A percentile compares a stretch with the other conserved stretches of the same genome.
Conservation (phyloP, 2,113 vertebrate genomes). For the Vulpes vulpes region DNA sequence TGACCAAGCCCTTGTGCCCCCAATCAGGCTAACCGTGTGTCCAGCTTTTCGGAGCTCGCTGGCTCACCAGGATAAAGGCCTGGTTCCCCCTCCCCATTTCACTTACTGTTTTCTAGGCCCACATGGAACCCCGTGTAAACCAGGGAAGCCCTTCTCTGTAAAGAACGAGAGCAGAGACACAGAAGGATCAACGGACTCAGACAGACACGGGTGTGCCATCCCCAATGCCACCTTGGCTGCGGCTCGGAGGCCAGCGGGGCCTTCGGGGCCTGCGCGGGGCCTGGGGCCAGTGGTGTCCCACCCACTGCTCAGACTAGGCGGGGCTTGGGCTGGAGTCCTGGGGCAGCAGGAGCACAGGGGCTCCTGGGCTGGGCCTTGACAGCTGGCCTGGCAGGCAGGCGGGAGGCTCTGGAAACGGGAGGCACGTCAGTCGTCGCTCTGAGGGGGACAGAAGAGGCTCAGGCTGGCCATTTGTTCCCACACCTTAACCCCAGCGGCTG, state of each 20-base stretch:
- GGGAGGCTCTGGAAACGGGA: not conserved
- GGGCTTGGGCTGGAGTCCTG: not conserved
- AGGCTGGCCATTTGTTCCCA: fast-evolving
- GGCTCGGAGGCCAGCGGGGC: not conserved
- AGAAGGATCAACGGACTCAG: not conserved
- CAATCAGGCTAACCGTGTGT: fast-evolving
- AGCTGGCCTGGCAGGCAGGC: too few relatives aligned
- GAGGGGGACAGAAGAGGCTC: not conserved
- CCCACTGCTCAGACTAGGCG: fast-evolving
- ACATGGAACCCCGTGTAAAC: not conserved
- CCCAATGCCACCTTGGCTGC: not conserved
- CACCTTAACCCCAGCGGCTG: fast-evolving
- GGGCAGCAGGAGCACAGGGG: not conserved
- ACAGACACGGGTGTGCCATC: fast-evolving
- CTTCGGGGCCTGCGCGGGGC: fast-evolving
- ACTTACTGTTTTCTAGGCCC: not conserved
- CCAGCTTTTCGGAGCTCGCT: not conserved
- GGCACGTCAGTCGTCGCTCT: fast-evolving
- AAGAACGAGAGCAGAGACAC: not conserved
- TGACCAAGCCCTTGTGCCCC: fast-evolving
- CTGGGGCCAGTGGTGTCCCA: fast-evolving
- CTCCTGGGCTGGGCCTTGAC: too few relatives aligned
- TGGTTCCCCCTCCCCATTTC: not conserved
- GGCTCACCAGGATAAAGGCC: not conserved
- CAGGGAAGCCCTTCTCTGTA: not conserved